A percentile compares a stretch with the other conserved stretches of the same genome.
These are phyloP conservation scores for Ibycter americanus DNA, from an alignment of 2,797 vertebrate genomes.

Conservation along the genomic window DNA sequence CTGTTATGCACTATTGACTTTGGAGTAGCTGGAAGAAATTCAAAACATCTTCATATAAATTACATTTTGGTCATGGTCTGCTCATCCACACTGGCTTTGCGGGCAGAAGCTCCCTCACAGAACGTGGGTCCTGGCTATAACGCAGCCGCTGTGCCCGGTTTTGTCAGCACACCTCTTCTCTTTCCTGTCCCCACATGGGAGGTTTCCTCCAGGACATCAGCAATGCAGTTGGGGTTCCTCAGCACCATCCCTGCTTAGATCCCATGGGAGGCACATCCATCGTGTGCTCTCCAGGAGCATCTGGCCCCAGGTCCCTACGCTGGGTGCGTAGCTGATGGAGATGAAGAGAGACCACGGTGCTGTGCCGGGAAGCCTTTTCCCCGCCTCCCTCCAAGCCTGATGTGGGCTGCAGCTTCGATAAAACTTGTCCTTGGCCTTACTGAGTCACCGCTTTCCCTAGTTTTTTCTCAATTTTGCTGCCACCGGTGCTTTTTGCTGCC, in stretches of 20 bases:
- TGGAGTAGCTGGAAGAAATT: conserved; percentile 31
- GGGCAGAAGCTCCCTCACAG: background rate
- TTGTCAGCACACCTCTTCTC: background rate
- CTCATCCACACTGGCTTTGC: background rate
- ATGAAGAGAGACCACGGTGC: background rate
- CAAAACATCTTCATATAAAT: conserved; percentile 48
- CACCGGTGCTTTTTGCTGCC: background rate
- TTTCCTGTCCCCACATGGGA: background rate
- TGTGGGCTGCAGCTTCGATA: too few species aligned
- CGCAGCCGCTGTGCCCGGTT: background rate
- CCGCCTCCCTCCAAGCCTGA: background rate
- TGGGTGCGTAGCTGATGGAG: background rate
- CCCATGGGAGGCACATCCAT: background rate
- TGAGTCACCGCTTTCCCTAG: fast-evolving
- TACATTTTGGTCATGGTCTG: conserved; percentile 45
- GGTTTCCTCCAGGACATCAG: background rate
- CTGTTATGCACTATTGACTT: conserved; percentile 21
- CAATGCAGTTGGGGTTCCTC: fast-evolving
- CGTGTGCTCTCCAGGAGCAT: fast-evolving
- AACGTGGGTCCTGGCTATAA: background rate
- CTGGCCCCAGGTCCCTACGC: background rate
- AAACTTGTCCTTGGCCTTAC: background rate
- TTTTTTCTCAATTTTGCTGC: background rate
- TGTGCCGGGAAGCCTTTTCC: background rate
- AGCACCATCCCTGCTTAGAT: background rate